A percentile compares a stretch with the other conserved stretches of the same genome.
phyloP scores from a whole-genome alignment of 2,888 invertebrate genomes.

The Drosophila niveifrons region DNA sequence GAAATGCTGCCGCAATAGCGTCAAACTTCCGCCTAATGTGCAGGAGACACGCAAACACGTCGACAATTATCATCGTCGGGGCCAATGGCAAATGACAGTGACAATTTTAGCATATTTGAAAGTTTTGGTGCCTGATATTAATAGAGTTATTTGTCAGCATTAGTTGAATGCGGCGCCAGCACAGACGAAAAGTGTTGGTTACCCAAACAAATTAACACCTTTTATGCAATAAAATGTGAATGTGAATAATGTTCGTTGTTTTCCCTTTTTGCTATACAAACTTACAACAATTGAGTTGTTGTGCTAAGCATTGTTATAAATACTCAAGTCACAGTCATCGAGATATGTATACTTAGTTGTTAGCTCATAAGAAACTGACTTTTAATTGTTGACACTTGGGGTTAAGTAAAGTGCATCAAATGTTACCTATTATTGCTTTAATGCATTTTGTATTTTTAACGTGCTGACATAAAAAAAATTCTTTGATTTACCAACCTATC shows the following conservation, averaged over 20 bases:
- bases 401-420: no score
- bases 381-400: neutral
- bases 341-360: no score
- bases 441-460: no score
- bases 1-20: conserved; percentile 14
- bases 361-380: neutral
- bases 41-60: conserved; percentile 72
- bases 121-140: conserved; percentile 59
- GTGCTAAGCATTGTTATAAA: neutral
- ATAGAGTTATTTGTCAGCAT: conserved; percentile 58
- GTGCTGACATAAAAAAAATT: neutral
- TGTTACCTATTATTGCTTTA: no score
- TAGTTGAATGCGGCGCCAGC: conserved; percentile 7
- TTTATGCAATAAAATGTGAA: conserved; percentile 30
- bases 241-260: neutral
- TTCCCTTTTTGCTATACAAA: neutral
- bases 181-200: conserved; percentile 37
- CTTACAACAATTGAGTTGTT: neutral
- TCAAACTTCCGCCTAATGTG: conserved; percentile 45
- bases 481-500: neutral
- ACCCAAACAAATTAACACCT: conserved; percentile 69
- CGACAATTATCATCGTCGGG: conserved; percentile 64
- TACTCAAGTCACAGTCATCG: no score
- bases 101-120: conserved; percentile 70
- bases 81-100: conserved; percentile 34